phyloP scores from a whole-genome alignment of 1,140 invertebrate genomes.

The Homalodisca vitripennis region DNA sequence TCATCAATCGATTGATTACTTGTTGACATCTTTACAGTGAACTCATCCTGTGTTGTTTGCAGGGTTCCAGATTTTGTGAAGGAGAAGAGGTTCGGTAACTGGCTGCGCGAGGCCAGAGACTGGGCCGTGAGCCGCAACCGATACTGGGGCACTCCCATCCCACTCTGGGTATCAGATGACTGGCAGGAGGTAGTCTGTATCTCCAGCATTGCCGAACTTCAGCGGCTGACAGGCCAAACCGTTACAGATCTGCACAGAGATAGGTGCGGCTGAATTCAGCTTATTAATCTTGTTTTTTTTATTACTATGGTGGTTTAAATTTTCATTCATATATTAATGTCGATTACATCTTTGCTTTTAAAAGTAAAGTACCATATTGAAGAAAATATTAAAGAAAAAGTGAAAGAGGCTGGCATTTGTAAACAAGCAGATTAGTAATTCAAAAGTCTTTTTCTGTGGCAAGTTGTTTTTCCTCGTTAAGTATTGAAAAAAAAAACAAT shows the following conservation, averaged over 20 bases:
- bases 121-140: conserved; percentile 97
- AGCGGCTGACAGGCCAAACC: conserved; percentile 75
- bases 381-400: no score
- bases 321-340: no score
- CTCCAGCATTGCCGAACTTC: conserved; percentile 91
- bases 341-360: no score
- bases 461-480: no score
- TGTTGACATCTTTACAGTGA: not conserved
- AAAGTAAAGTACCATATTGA: no score
- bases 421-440: no score
- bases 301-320: no score
- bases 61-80: conserved; percentile 95
- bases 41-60: not conserved
- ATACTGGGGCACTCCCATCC: conserved; percentile 99
- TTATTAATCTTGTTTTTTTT: no score
- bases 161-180: conserved; percentile 94
- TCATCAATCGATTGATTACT: conserved; percentile 21
- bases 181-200: conserved; percentile 93
- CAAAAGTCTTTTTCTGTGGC: no score
- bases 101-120: conserved; percentile 95
- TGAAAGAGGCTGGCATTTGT: no score
- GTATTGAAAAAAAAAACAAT: no score
- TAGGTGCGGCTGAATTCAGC: no score
- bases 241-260: conserved; percentile 95
- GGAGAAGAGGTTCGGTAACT: conserved; percentile 98